A percentile compares a stretch with the other conserved stretches of the same genome.
These are phyloP conservation scores for Tetraneura akinire DNA, from an alignment of 1,140 invertebrate species.

Conservation along the genomic window DNA sequence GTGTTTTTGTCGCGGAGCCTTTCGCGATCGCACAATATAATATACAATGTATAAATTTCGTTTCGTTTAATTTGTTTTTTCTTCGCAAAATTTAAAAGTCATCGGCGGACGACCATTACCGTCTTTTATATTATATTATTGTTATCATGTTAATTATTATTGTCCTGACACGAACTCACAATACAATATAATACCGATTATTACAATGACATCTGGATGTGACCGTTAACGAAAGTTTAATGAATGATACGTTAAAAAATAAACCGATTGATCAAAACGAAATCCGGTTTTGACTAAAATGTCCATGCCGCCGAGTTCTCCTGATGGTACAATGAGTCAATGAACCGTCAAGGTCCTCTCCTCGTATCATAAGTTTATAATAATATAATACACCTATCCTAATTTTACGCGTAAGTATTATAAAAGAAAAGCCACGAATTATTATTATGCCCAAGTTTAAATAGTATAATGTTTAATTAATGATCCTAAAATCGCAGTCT, in stretches of 20 bases:
- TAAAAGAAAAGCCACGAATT: too few species aligned
- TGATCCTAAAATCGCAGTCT: too few species aligned
- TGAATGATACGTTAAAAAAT: background rate
- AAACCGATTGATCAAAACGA: constrained; percentile 25
- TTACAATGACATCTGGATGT: background rate
- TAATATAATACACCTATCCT: background rate
- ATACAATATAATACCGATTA: background rate
- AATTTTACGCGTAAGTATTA: too few species aligned
- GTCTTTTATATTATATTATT: background rate
- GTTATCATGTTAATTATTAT: background rate
- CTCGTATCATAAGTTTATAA: too few species aligned
- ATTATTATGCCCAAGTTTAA: too few species aligned
- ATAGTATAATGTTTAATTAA: too few species aligned
- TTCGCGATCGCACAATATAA: background rate
- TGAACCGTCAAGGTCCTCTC: constrained; percentile 11
- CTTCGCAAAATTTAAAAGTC: background rate
- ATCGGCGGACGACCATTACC: background rate
- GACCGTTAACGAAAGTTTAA: background rate
- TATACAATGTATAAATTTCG: too few species aligned
- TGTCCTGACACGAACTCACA: background rate
- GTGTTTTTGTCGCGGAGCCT: too few species aligned
- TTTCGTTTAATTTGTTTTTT: too few species aligned
- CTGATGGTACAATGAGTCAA: too few species aligned
- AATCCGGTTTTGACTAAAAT: constrained; percentile 23
- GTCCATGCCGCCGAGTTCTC: background rate